phyloP scores from a whole-genome alignment of 2,113 vertebrate genomes.

The Meleagris gallopavo region DNA sequence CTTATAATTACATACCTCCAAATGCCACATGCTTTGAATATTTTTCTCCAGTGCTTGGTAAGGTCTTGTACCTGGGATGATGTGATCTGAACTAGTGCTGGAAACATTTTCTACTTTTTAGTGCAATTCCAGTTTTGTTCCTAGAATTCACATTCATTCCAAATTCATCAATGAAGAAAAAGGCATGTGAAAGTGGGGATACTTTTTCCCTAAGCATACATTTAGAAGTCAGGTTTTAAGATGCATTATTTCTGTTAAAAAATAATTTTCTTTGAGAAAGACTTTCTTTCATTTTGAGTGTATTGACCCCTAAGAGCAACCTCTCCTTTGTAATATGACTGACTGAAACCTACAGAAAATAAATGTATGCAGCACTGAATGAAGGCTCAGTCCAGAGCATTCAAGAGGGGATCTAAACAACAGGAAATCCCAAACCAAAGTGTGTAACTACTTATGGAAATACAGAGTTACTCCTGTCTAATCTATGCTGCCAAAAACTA shows the following conservation, averaged over 20 bases:
- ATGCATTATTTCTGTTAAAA: background rate
- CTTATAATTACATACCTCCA: background rate
- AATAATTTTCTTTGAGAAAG: background rate
- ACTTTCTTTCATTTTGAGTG: background rate
- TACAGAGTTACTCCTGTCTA: background rate
- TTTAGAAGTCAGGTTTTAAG: background rate
- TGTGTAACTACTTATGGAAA: background rate
- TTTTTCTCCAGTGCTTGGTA: background rate
- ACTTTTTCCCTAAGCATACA: background rate
- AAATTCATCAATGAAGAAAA: background rate
- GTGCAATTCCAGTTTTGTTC: background rate
- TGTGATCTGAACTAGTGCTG: background rate
- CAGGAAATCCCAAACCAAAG: background rate
- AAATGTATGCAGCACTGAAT: background rate
- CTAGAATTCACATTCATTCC: accelerated
- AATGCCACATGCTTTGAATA: background rate
- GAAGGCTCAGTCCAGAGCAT: background rate
- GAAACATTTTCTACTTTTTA: background rate
- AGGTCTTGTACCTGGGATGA: background rate
- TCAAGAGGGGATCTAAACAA: background rate
- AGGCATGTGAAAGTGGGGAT: background rate
- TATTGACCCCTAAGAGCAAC: background rate
- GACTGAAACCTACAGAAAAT: background rate
- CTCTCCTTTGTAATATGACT: background rate
- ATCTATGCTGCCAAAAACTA: background rate